Conservation (phyloP, 2,797 vertebrate species). For the Scleropages formosus region DNA sequence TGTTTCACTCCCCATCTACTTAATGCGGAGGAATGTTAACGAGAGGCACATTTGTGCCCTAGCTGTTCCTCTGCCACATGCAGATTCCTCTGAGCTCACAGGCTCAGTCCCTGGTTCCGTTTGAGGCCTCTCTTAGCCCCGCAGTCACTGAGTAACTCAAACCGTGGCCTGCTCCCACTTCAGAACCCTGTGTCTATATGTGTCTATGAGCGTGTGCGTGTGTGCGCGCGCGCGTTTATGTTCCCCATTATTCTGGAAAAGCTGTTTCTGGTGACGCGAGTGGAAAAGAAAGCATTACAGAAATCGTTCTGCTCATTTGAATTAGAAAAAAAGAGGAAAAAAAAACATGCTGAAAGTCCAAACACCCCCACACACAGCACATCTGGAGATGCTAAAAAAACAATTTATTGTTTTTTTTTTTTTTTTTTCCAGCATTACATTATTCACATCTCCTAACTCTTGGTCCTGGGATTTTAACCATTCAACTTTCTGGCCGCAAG, state of each 20-base stretch:
- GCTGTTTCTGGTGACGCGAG: slow-evolving; percentile 4
- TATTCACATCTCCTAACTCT: too few species aligned
- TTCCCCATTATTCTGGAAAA: not conserved
- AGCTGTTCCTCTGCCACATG: slow-evolving; percentile 32
- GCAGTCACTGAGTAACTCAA: not conserved
- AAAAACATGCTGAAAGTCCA: not conserved
- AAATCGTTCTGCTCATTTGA: not conserved
- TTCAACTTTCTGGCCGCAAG: too few species aligned
- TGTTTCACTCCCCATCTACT: slow-evolving; percentile 10
- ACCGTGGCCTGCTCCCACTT: not conserved
- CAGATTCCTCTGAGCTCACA: slow-evolving; percentile 35
- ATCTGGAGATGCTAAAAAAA: not conserved
- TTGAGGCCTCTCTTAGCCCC: not conserved
- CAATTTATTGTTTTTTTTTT: too few species aligned
- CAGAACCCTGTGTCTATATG: not conserved
- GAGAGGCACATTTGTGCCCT: slow-evolving; percentile 40
- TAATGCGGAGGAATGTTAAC: slow-evolving; percentile 49
- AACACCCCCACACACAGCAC: not conserved
- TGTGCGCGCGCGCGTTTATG: not conserved
- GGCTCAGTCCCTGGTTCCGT: slow-evolving; percentile 26
- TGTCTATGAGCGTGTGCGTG: not conserved
- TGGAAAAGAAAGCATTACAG: not conserved
- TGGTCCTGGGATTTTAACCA: too few species aligned
- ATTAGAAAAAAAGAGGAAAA: not conserved
- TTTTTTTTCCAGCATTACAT: too few species aligned